phyloP scores from a whole-genome alignment of 2,888 invertebrate species.

The Rapana venosa region DNA sequence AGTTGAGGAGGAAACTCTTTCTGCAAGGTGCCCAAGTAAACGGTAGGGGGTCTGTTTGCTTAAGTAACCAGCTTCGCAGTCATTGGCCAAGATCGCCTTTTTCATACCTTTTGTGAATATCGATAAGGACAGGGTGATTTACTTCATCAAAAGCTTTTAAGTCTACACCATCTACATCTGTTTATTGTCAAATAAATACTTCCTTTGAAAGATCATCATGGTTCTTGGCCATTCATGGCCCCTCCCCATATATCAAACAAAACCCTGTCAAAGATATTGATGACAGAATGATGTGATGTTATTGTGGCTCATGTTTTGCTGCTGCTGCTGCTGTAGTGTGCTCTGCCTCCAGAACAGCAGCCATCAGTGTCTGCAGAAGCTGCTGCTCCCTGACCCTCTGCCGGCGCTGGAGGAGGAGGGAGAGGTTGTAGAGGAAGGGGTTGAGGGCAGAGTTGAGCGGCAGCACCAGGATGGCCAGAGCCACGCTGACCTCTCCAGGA shows the following conservation, averaged over 20 bases:
- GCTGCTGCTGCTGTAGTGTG: background rate
- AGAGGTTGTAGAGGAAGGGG: slow-evolving; percentile 67
- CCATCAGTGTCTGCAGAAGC: background rate
- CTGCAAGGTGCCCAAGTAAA: no score
- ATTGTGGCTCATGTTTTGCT: background rate
- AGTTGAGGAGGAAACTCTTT: no score
- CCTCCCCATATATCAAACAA: background rate
- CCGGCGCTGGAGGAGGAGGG: slow-evolving; percentile 37
- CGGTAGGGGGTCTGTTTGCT: no score
- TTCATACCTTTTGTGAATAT: no score
- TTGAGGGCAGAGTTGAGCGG: slow-evolving; percentile 81
- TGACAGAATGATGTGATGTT: background rate
- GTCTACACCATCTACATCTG: no score
- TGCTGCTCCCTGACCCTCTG: slow-evolving; percentile 5
- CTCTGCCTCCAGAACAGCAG: background rate
- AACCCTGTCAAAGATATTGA: background rate
- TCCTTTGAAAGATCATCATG: no score
- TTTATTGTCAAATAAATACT: no score
- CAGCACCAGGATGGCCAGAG: slow-evolving; percentile 77
- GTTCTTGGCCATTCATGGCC: no score
- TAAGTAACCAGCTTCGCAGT: no score
- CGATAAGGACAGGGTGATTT: no score
- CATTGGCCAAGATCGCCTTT: no score
- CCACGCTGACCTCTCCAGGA: slow-evolving; percentile 43
- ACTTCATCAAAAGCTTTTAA: no score